phyloP scores from a whole-genome alignment of 2,113 vertebrate species.

The Octodon degus region DNA sequence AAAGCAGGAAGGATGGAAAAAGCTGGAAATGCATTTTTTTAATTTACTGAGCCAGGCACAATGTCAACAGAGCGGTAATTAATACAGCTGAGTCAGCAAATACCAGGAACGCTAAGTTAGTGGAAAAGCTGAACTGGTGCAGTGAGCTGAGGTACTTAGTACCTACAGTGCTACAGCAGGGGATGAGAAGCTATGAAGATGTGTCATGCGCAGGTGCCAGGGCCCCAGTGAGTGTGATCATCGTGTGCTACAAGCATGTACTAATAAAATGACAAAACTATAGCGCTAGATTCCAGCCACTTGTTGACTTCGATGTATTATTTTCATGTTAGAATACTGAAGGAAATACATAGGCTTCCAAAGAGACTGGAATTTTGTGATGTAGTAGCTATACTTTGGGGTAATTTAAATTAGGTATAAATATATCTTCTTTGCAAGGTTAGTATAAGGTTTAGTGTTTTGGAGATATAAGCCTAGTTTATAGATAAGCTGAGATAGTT shows the following conservation, averaged over 20 bases:
- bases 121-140: background rate
- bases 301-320: background rate
- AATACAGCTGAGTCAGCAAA: background rate
- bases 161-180: background rate
- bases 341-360: background rate
- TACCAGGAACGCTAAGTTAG: background rate
- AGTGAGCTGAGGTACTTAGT: background rate
- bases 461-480: background rate
- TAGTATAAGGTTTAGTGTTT: background rate
- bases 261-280: background rate
- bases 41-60: slow-evolving; percentile 2
- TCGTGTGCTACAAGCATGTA: background rate
- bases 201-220: background rate
- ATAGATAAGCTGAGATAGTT: background rate
- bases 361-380: background rate
- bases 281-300: background rate
- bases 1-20: background rate
- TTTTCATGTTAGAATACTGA: background rate
- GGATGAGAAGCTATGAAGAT: background rate
- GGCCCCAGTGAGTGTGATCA: background rate
- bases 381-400: background rate
- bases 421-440: background rate
- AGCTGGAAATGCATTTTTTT: slow-evolving; percentile 21
- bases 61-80: background rate
- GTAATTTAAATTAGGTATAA: slow-evolving; percentile 16